Evolutionary conservation across 2,113 vertebrate species (phyloP), one percentile per base, ranked within the genome.

Genomic region (Sturnus vulgaris): DNA sequence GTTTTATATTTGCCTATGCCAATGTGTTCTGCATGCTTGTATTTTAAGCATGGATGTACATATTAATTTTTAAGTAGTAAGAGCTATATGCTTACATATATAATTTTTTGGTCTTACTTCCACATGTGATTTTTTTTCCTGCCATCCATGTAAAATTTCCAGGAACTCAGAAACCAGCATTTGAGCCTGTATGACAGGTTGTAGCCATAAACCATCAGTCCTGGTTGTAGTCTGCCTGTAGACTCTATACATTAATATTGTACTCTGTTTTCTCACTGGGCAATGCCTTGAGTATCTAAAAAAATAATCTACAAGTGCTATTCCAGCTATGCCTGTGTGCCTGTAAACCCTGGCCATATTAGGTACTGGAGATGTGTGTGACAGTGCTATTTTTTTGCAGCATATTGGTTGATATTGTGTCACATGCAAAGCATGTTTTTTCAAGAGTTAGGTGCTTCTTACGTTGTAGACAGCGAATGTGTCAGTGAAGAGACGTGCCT

Each of bases 61-160:
- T 40, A 46, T 3, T 68, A 50, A 15, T 68, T 57, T n/a, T 71
- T 53, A 66, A 66, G 21, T 31, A 35, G n/a, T 22, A 59, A 57
- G 55, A 66, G 14, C n/a, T 13, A 1, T 23, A 12, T 93, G 59
- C 12, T 69, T 73, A 6, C 0, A 0, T 47, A 1, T 27, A 2
- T 37, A 35, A 12, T 28, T 55, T 82, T 68, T 14, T n/a, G 18
- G 14, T 35, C 31, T 17, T 90, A 73, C 5, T 65, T 69, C 3
- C 0, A 0, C 53, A 1, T 42, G 2, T 42, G 25, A 20, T 37
- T 52, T 88, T 52, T 88, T 70, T 88, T 23, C 19, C 4, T 73
- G 23, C 47, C 1, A 0, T 53, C 53, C 5, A 1, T n/a, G 19
- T 66, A 71, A 28, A 57, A 68, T 59, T 39, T 75, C 5, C 16